These are phyloP conservation scores for Eciton burchellii DNA, from an alignment of 1,140 invertebrate genomes.

Conservation along the genomic window DNA sequence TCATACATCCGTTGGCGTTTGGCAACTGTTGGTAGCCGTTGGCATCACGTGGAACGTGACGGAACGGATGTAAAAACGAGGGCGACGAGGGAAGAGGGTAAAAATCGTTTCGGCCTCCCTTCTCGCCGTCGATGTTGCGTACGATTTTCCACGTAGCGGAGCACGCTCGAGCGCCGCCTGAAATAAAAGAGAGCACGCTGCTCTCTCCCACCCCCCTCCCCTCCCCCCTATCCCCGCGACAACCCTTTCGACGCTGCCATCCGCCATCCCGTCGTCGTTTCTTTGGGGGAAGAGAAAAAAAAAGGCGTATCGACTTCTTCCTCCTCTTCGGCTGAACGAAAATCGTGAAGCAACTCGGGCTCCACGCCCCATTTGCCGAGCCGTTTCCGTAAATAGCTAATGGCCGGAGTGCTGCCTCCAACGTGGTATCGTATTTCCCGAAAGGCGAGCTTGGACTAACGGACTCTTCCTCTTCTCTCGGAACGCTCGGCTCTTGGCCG, in stretches of 20 bases:
- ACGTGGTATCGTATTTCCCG: constrained; percentile 79
- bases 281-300: constrained; percentile 8
- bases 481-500: neutral
- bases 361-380: constrained; percentile 78
- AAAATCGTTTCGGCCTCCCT: constrained; percentile 33
- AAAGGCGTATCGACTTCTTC: constrained; percentile 61
- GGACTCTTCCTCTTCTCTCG: constrained; percentile 15
- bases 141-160: constrained; percentile 68
- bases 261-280: constrained; percentile 43
- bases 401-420: constrained; percentile 72
- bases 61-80: constrained; percentile 46
- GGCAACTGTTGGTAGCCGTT: constrained; percentile 39
- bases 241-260: constrained; percentile 71
- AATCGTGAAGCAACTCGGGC: constrained; percentile 76
- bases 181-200: constrained; percentile 63
- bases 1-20: constrained; percentile 54
- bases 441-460: constrained; percentile 75
- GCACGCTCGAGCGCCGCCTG: constrained; percentile 62
- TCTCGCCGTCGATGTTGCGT: constrained; percentile 66
- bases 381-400: constrained; percentile 82
- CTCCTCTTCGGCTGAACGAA: constrained; percentile 69
- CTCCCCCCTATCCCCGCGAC: neutral
- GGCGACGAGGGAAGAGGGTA: constrained; percentile 37
- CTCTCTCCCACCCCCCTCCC: neutral
- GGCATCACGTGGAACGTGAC: constrained; percentile 11